Conservation (phyloP, 2,797 vertebrate genomes). For the Sebastes matsubarae region DNA sequence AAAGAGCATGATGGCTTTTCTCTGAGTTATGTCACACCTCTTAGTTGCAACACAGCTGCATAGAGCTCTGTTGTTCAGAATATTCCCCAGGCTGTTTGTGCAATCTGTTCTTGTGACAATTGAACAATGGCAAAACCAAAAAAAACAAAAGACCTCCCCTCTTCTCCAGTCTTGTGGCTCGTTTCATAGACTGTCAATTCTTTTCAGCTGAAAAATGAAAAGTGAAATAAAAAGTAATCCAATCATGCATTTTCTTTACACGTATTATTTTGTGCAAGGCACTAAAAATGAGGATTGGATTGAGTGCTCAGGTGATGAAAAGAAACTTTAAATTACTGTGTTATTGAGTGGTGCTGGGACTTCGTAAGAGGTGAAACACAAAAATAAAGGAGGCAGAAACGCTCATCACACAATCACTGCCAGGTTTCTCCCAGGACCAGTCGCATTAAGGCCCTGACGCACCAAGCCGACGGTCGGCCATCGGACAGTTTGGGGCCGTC, state of each 20-base stretch:
- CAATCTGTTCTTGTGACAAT: slow-evolving; percentile 36
- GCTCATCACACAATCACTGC: not conserved
- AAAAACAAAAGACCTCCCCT: not conserved
- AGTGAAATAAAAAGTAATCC: slow-evolving; percentile 7
- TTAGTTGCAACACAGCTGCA: slow-evolving; percentile 20
- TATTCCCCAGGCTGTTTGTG: slow-evolving; percentile 29
- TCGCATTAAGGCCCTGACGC: no score
- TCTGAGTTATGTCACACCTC: slow-evolving; percentile 28
- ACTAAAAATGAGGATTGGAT: not conserved
- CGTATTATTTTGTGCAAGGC: not conserved
- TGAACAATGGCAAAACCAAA: slow-evolving; percentile 12
- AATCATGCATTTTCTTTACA: not conserved
- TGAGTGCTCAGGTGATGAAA: not conserved
- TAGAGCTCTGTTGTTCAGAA: slow-evolving; percentile 35
- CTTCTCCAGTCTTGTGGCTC: not conserved
- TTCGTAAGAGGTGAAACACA: not conserved
- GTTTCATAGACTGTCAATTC: not conserved
- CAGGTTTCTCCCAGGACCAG: not conserved
- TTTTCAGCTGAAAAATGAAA: slow-evolving; percentile 5
- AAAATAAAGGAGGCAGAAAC: not conserved
- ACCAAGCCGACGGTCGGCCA: no score
- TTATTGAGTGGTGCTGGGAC: not conserved
- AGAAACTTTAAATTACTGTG: not conserved
- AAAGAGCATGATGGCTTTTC: not conserved
- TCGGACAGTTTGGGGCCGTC: no score